Percentiles rank a stretch among this genome's conserved stretches.
Evolutionary conservation across 2,888 invertebrate species (phyloP).

Genomic region (Oxystoma pomonae): DNA sequence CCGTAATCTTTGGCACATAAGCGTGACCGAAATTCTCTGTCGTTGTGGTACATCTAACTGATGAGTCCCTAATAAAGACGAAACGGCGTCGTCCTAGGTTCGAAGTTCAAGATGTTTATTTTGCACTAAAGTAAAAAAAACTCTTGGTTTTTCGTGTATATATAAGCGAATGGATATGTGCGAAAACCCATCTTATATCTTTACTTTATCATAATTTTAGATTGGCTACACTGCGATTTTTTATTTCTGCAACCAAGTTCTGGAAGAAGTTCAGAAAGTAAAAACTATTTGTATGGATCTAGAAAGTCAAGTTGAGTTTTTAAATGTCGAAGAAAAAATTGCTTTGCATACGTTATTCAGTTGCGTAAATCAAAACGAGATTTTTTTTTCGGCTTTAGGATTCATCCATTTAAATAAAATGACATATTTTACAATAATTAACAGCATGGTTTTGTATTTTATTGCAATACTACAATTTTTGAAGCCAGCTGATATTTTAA

Average conservation of each 20-base stretch:
- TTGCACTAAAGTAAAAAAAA: no score
- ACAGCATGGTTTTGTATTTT: not conserved
- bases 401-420: not conserved
- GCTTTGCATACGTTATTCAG: not conserved
- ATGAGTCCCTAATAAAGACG: no score
- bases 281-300: not conserved
- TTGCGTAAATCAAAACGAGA: not conserved
- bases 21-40: no score
- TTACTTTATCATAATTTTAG: no score
- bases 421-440: not conserved
- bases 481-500: not conserved
- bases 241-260: not conserved
- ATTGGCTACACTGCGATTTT: not conserved
- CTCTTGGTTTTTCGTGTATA: no score
- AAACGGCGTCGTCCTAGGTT: no score
- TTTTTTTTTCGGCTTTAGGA: not conserved
- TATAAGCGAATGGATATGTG: no score
- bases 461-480: not conserved
- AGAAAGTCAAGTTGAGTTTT: not conserved
- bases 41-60: no score
- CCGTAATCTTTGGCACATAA: no score
- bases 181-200: no score
- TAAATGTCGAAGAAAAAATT: not conserved
- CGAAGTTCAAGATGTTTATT: no score
- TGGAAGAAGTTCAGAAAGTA: not conserved